Base-by-base conservation (phyloP, 2,888 invertebrate genomes). In the Lasioglossum marginatum region DNA sequence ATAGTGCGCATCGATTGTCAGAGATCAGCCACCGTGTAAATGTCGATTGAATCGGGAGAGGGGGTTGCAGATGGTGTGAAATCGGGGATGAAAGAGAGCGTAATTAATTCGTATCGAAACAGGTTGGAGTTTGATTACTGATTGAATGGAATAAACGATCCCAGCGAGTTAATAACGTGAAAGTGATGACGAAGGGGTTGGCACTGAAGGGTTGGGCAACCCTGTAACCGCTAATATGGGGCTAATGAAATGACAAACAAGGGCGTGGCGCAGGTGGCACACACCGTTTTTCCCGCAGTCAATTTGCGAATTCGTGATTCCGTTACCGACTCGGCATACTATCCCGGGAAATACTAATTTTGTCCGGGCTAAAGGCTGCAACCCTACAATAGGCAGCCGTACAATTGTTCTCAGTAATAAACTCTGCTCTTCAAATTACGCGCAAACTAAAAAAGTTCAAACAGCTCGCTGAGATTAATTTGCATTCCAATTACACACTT, bases 241-340 rank as follows among this genome's bases (percentile, higher is more conserved):
- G n/a, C n/a, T 68, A 68, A 68, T 68, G 68, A 68, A 68, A 68
- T 37, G 68, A 68, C 68, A 68, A 68, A n/a, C 68, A 68, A n/a
- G 79, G 92, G 90, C 80, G 81, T 57, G 88, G 71, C 78, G 43
- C 57, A 34, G 19, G 1, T 27, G 23, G 27, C 68, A 23, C 23
- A 37, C 14, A 48, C 71, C 45, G 34, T 48, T 63, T 70, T 34
- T 52, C 45, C 37, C 48, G n/a, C 75, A 19, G 71, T 83, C 75
- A 83, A 77, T 89, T 89, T 86, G 81, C 48, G 74, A 73, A 68
- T 85, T 89, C 88, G 85, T 87, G 90, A 92, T 92, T 91, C 83
- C 77, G 66, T 80, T 81, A 71, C 78, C 80, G 43, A 72, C 19
- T 5, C 8, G 6, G 4, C 43, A 16, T 23, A 68, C n/a, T n/a